phyloP scores from a whole-genome alignment of 2,888 invertebrate species.

The Encarsia formosa region DNA sequence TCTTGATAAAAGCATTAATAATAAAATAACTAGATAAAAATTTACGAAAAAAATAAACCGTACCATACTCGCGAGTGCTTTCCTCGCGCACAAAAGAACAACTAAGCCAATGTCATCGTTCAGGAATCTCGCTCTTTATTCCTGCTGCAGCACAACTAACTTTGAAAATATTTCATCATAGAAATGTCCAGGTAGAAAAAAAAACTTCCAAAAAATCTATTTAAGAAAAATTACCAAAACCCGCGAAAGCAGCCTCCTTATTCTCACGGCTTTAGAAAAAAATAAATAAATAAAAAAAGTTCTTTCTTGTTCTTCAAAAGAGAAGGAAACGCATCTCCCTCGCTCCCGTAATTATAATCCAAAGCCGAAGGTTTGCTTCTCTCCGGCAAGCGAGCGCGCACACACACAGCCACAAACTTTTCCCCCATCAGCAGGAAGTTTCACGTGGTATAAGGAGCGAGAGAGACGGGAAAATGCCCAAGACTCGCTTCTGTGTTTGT shows the following conservation, averaged over 20 bases:
- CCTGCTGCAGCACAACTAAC: no score
- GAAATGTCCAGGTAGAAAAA: no score
- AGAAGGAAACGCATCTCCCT: slow-evolving; percentile 17
- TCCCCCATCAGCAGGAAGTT: slow-evolving; percentile 22
- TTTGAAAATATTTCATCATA: no score
- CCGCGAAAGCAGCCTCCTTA: no score
- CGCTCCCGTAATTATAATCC: slow-evolving; percentile 29
- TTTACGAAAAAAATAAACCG: no score
- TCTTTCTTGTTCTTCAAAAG: slow-evolving; percentile 14
- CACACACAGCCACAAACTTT: not conserved
- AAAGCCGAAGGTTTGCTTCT: slow-evolving; percentile 24
- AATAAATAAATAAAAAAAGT: not conserved
- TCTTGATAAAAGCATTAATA: no score
- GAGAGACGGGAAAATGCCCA: slow-evolving; percentile 13
- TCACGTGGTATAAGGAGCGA: slow-evolving; percentile 20
- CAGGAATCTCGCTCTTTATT: no score
- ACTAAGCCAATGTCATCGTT: no score
- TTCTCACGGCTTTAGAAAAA: slow-evolving; percentile 23
- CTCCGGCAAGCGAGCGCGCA: not conserved
- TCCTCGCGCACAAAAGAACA: no score
- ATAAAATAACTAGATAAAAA: no score
- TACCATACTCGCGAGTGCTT: no score
- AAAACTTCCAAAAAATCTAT: not conserved
- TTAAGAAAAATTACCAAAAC: slow-evolving; percentile 8
- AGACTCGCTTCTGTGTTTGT: not conserved